Conservation (phyloP, 2,113 vertebrate genomes). For the Gavialis gangeticus region DNA sequence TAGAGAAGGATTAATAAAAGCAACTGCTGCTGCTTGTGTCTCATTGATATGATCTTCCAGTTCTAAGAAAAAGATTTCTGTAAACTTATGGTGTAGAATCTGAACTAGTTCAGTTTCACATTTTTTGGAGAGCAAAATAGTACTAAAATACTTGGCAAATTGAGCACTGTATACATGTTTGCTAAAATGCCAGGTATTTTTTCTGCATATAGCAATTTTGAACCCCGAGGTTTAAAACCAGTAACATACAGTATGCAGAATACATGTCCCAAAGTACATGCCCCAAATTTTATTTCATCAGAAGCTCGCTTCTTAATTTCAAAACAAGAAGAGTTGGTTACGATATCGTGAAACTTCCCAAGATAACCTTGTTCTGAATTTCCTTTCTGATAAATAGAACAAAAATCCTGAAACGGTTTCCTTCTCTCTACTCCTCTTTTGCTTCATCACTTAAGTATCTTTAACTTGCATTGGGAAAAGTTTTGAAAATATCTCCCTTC, state of each 20-base stretch:
- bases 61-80: not conserved
- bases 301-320: too few relatives aligned
- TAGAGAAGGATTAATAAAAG: slow-evolving; percentile 33
- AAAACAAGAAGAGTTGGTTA: not conserved
- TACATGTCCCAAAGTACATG: not conserved
- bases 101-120: not conserved
- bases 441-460: not conserved
- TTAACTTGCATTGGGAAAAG: accelerated
- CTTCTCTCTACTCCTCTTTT: not conserved
- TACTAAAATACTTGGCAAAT: not conserved
- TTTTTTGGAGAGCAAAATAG: not conserved
- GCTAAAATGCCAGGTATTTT: not conserved
- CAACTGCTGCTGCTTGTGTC: not conserved
- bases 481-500: not conserved
- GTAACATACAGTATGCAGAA: not conserved
- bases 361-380: not conserved
- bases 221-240: not conserved
- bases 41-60: not conserved
- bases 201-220: not conserved
- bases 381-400: not conserved
- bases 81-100: not conserved
- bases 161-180: not conserved
- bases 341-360: not conserved
- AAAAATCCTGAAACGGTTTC: not conserved
- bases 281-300: not conserved